A percentile compares a stretch with the other conserved stretches of the same genome.
phyloP scores from a whole-genome alignment of 2,797 vertebrate species.

The Tauraco hartlaubi region DNA sequence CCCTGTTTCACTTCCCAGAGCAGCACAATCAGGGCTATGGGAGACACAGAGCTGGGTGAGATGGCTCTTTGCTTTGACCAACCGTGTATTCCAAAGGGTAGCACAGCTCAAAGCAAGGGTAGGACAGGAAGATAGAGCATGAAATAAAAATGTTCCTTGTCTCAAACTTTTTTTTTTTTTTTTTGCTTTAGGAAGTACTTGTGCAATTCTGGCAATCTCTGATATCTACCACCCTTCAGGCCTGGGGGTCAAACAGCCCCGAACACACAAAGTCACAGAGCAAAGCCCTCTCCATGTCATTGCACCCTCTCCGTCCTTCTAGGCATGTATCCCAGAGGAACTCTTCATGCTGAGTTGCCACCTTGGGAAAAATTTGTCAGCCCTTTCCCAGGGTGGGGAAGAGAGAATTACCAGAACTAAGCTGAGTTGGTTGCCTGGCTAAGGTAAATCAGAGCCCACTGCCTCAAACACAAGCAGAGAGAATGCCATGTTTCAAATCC shows the following conservation, averaged over 20 bases:
- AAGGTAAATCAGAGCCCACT: neutral
- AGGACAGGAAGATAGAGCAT: neutral
- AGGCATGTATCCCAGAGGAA: neutral
- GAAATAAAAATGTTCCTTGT: rapidly evolving
- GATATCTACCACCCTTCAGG: neutral
- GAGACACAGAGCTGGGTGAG: neutral
- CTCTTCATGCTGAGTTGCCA: neutral
- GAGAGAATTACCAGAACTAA: neutral
- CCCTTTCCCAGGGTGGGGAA: neutral
- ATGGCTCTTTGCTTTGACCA: neutral
- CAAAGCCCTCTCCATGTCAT: neutral
- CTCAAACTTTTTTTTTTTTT: neutral
- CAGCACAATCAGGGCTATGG: neutral
- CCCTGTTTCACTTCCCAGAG: rapidly evolving
- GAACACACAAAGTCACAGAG: rapidly evolving
- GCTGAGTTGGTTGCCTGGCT: neutral
- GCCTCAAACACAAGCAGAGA: neutral
- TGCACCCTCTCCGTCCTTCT: no score
- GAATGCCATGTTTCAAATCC: neutral
- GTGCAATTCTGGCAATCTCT: neutral
- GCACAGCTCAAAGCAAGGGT: neutral
- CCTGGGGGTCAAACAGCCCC: neutral
- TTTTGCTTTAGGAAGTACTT: neutral
- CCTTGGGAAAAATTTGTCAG: neutral
- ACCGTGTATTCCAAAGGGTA: neutral